Base-by-base conservation (phyloP, 2,113 vertebrate species). In the Chroicocephalus ridibundus region DNA sequence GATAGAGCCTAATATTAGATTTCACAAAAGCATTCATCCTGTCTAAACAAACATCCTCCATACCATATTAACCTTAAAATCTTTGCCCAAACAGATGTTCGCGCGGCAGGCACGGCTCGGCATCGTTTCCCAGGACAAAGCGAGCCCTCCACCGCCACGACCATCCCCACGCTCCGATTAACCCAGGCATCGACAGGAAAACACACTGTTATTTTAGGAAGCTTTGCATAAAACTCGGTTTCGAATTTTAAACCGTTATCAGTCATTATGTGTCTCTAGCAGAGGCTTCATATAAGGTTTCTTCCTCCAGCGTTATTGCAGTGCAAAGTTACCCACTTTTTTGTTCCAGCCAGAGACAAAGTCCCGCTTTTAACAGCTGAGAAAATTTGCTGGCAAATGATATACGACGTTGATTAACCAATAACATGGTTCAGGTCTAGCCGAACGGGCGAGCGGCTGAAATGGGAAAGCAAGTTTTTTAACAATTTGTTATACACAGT, bases 401-500 rank as follows among this genome's bases (percentile, higher is more conserved):
- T 86, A 36, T 5, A 52, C 13, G 52, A 79, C 65, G 84, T 86
- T 77, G 96, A 98, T 97, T 93, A 93, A 84, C 92, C 87, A 78
- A 77, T 76, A 90, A 36, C 51, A 82, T 27, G 93, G 96, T 89
- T 97, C 95, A 88, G 86, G 78, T 85, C 95, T 94, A 90, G 94
- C 77, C 61, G 34, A 94, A 70, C 58, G 87, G 95, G 92, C 89
- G 57, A 90, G 88, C 55, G 92, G 84, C 95, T 94, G 97, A 97
- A 94, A 96, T 6, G 91, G 94, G 96, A 96, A 97, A 95, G 97
- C 79, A 69, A 97, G 96, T 91, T 94, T 97, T 98, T 98, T 97
- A 95, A 97, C 90, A 95, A 98, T 97, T 98, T 97, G 96, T 95
- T 97, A 96, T 62, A 96, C 97, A 98, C 98, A 85, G 98, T 98